Evolutionary conservation across 2,888 invertebrate genomes (phyloP).

Genomic region (Ypsolopha scabrella): DNA sequence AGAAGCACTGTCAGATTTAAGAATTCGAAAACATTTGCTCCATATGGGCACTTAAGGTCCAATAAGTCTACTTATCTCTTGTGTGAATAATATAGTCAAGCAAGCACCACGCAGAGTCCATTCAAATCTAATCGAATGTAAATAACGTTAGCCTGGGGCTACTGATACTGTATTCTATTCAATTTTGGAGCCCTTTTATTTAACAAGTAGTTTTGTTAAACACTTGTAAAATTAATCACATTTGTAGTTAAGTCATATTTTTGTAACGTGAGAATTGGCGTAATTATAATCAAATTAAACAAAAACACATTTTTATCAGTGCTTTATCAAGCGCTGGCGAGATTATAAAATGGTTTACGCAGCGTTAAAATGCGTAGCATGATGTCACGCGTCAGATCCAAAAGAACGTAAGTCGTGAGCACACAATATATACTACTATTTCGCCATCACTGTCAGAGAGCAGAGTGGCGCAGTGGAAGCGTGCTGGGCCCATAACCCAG

Average conservation of each 20-base stretch:
- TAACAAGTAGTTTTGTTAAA: neutral
- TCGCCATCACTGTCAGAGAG: conserved; percentile 24
- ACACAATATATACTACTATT: conserved; percentile 15
- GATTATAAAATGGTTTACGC: neutral
- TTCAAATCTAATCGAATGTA: conserved; percentile 6
- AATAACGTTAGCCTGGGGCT: conserved; percentile 24
- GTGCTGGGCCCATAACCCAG: conserved; percentile 91
- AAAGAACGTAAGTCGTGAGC: neutral
- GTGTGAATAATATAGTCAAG: too few relatives aligned
- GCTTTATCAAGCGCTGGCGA: neutral
- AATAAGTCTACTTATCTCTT: too few relatives aligned
- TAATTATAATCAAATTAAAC: neutral
- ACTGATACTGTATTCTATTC: conserved; percentile 15
- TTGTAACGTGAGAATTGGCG: too few relatives aligned
- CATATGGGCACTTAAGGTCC: too few relatives aligned
- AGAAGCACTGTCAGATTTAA: too few relatives aligned
- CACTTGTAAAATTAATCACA: neutral
- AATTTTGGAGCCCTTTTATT: neutral
- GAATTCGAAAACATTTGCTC: too few relatives aligned
- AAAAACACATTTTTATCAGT: neutral
- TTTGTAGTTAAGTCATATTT: too few relatives aligned
- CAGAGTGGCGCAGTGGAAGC: conserved; percentile 88
- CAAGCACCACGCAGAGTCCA: neutral
- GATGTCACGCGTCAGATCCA: conserved; percentile 14
- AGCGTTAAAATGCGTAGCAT: neutral